These are phyloP conservation scores for Schizotus pectinicornis DNA, from an alignment of 2,888 invertebrate species.

Conservation along the genomic window DNA sequence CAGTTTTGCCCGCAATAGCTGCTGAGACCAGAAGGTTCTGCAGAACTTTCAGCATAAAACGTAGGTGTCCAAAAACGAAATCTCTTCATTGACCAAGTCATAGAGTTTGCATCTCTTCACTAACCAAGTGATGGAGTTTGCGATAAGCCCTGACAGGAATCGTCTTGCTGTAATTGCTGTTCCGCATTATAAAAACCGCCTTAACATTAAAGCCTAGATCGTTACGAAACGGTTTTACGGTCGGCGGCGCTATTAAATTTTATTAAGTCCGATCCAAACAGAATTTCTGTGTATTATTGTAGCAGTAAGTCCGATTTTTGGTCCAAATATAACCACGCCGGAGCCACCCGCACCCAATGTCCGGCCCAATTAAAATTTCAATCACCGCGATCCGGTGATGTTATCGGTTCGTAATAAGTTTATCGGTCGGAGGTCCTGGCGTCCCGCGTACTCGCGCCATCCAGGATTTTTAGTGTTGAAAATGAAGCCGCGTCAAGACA, in stretches of 20 bases:
- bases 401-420: conserved; percentile 3
- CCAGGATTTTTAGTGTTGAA: too few relatives aligned
- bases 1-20: too few relatives aligned
- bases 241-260: conserved; percentile 20
- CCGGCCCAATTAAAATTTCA: conserved; percentile 2
- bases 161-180: too few relatives aligned
- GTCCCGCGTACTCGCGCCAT: not conserved
- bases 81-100: too few relatives aligned
- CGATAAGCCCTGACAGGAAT: too few relatives aligned
- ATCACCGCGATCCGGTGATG: not conserved
- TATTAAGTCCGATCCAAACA: conserved; percentile 20
- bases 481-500: not conserved
- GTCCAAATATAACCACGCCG: conserved; percentile 1
- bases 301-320: conserved; percentile 7
- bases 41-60: too few relatives aligned
- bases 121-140: too few relatives aligned
- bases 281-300: conserved; percentile 19
- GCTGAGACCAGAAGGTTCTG: too few relatives aligned
- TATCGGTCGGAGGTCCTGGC: conserved; percentile 4
- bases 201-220: conserved; percentile 10
- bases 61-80: too few relatives aligned
- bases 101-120: too few relatives aligned
- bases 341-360: not conserved
- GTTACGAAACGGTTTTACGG: conserved; percentile 22
- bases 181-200: not conserved